A percentile compares a stretch with the other conserved stretches of the same genome.
These are phyloP conservation scores for Oryctes rhinoceros DNA, from an alignment of 1,140 invertebrate species.

Conservation along the genomic window DNA sequence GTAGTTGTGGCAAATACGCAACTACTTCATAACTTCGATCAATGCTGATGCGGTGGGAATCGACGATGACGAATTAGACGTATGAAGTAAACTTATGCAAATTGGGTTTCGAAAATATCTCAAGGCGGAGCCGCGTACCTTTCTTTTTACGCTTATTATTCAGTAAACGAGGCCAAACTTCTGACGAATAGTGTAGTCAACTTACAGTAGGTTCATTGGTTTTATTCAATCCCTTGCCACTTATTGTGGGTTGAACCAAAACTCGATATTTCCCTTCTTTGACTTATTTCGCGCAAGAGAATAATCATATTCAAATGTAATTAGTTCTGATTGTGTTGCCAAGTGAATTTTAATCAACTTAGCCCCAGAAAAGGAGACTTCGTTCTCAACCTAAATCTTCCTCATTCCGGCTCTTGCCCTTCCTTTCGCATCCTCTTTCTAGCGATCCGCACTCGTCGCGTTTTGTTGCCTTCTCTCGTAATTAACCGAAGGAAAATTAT, in stretches of 20 bases:
- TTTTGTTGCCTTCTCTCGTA: constrained; percentile 3
- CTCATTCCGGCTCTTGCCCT: background rate
- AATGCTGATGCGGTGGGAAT: too few species aligned
- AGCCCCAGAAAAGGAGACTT: constrained; percentile 19
- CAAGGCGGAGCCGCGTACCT: too few species aligned
- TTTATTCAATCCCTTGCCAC: background rate
- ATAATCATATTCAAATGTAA: constrained; percentile 52
- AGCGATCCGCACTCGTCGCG: background rate
- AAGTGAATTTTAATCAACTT: constrained; percentile 51
- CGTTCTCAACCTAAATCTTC: background rate
- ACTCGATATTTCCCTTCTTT: constrained; percentile 19
- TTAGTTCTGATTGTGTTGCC: constrained; percentile 50
- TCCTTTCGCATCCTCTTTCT: background rate
- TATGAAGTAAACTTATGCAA: too few species aligned
- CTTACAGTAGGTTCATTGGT: too few species aligned
- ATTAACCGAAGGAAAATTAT: constrained; percentile 27
- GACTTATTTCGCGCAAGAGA: constrained; percentile 47
- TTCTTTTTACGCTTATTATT: too few species aligned
- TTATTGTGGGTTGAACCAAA: background rate
- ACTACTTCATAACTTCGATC: too few species aligned
- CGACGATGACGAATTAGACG: too few species aligned
- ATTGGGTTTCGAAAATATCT: too few species aligned
- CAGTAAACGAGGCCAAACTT: too few species aligned
- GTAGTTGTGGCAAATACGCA: too few species aligned
- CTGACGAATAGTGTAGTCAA: too few species aligned